These are phyloP conservation scores for Cyphomyrmex costatus DNA, from an alignment of 1,140 invertebrate species.

Conservation along the genomic window DNA sequence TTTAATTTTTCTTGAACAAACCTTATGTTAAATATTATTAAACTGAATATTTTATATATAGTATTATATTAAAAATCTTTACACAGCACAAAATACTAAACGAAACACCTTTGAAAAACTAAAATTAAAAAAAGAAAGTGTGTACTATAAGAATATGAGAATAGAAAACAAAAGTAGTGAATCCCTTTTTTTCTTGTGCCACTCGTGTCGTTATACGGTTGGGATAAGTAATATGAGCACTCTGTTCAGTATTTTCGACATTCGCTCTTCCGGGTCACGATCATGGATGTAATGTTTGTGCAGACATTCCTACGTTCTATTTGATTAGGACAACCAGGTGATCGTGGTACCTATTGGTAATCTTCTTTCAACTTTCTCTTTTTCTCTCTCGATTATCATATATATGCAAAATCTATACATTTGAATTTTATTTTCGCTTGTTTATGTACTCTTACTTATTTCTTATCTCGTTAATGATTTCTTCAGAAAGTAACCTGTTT, in stretches of 20 bases:
- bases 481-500: background rate
- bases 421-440: conserved; percentile 56
- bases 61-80: background rate
- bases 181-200: conserved; percentile 37
- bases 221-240: conserved; percentile 60
- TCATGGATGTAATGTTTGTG: conserved; percentile 77
- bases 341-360: conserved; percentile 66
- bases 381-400: conserved; percentile 75
- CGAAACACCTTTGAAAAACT: background rate
- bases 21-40: conserved; percentile 10
- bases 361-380: conserved; percentile 69
- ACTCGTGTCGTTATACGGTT: conserved; percentile 61
- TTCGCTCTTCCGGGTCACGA: conserved; percentile 73
- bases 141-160: conserved; percentile 70
- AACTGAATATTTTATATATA: background rate
- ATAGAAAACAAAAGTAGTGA: conserved; percentile 72
- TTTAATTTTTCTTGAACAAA: background rate
- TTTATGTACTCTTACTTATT: conserved; percentile 59
- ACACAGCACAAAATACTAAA: conserved; percentile 5
- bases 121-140: background rate
- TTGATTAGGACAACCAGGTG: conserved; percentile 86
- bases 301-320: conserved; percentile 81
- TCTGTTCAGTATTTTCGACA: conserved; percentile 67
- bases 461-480: background rate
- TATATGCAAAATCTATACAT: conserved; percentile 64